Evolutionary conservation across 2,113 vertebrate species (phyloP), one percentile per base, ranked within the genome.

Genomic region (Heterotis niloticus): DNA sequence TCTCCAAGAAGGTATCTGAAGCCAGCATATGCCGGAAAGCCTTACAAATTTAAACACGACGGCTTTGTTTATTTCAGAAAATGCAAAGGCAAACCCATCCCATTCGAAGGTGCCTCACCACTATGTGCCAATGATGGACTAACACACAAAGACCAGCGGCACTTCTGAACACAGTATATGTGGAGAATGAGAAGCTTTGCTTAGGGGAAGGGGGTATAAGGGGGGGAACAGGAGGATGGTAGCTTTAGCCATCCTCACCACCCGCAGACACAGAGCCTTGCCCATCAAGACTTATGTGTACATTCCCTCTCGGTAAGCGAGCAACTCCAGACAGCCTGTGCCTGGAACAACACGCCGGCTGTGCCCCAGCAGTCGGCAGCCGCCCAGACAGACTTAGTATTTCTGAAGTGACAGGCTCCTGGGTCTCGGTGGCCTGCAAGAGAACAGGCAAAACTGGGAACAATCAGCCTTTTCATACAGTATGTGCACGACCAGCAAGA

Each of bases 381-480:
- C 44, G 10, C 10, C 23, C 65, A 65, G 28, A 34, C 16, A 23
- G 10, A 14, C 52, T 79, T 64, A 71, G 78, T 23, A 52, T 64
- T 24, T 62, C 78, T 1, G 59, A 13, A 24, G 18, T 71, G 77
- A 79, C 68, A 26, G 23, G 76, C 64, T 26, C 26, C 44, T 56
- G 64, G 76, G 51, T 44, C 51, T 56, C 66, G 64, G 66, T 16
- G 17, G 44, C 64, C 51, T 65, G 68, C 51, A 51, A 44, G 64
- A 77, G 75, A 52, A 77, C 44, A 77, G 44, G 64, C n/a, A 52
- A 65, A 65, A 66, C 34, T 65, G 26, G 60, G 18, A 10, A 24
- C 34, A 66, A 52, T 52, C 34, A 26, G 14, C 16, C 51, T 67
- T 17, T 29, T 57, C 24, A 78, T 16, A 24, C 16, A 28, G 76